These are phyloP conservation scores for Chironomus tentans DNA, from an alignment of 2,888 invertebrate species.

Conservation along the genomic window DNA sequence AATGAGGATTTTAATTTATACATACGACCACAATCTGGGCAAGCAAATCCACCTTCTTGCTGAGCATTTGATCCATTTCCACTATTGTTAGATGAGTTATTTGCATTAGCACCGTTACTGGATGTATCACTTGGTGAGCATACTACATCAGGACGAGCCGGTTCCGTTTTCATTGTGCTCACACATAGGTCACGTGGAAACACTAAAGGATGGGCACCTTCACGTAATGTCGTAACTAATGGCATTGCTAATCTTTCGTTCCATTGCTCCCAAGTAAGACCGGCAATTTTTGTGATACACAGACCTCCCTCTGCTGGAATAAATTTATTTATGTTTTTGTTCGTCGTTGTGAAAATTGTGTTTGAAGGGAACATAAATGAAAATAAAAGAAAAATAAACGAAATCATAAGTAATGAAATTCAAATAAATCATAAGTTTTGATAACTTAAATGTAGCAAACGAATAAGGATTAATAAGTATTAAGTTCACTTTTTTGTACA, in stretches of 20 bases:
- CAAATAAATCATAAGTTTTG: background rate
- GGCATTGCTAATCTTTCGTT: conserved; percentile 66
- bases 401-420: background rate
- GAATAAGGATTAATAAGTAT: background rate
- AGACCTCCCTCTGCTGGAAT: conserved; percentile 51
- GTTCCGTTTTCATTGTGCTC: conserved; percentile 34
- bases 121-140: conserved; percentile 31
- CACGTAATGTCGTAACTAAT: conserved; percentile 51
- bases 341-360: background rate
- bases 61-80: conserved; percentile 31
- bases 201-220: conserved; percentile 42
- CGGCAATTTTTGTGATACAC: conserved; percentile 60
- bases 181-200: conserved; percentile 42
- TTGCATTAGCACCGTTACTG: conserved; percentile 29
- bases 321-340: background rate
- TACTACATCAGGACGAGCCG: conserved; percentile 30
- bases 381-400: conserved; percentile 34
- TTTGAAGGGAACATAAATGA: conserved; percentile 1
- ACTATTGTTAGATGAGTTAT: conserved; percentile 30
- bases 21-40: conserved; percentile 72
- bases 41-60: conserved; percentile 54
- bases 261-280: conserved; percentile 64
- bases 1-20: conserved; percentile 81
- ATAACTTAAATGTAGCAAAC: background rate
- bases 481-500: background rate